Conservation (phyloP, 2,113 vertebrate genomes). For the Pelobates fuscus region DNA sequence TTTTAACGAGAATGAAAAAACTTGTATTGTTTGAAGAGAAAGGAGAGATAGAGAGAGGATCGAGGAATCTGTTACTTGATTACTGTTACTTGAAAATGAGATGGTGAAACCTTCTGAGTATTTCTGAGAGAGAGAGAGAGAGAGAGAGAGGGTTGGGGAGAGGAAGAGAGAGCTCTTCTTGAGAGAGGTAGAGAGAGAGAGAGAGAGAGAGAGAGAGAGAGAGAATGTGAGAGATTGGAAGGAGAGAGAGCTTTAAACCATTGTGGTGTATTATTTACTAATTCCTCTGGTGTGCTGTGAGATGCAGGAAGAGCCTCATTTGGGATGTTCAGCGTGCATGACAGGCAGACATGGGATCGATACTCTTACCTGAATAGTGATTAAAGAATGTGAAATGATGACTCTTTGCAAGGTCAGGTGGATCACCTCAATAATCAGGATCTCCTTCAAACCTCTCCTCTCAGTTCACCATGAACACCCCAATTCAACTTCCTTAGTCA, state of each 20-base stretch:
- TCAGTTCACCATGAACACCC: too few species aligned
- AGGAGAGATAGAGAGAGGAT: too few species aligned
- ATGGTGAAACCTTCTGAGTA: too few species aligned
- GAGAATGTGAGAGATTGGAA: background rate
- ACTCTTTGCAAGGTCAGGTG: slow-evolving; percentile 18
- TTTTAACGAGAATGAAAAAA: too few species aligned
- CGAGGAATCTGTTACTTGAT: too few species aligned
- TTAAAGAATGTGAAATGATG: slow-evolving; percentile 6
- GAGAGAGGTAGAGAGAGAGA: slow-evolving; percentile 9
- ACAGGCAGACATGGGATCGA: slow-evolving; percentile 11
- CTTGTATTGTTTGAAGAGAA: too few species aligned
- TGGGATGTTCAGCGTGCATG: background rate
- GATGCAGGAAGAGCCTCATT: background rate
- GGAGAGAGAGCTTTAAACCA: background rate
- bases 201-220: background rate
- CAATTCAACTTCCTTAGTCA: too few species aligned
- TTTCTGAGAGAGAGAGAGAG: too few species aligned
- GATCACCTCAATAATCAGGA: background rate
- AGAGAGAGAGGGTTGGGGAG: too few species aligned
- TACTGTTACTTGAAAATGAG: too few species aligned
- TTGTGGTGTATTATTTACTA: background rate
- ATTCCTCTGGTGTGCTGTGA: background rate
- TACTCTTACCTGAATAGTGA: slow-evolving; percentile 7
- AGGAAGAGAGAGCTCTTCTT: slow-evolving; percentile 10
- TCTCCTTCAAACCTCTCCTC: background rate